phyloP scores from a whole-genome alignment of 1,140 invertebrate species.

The Apis laboriosa region DNA sequence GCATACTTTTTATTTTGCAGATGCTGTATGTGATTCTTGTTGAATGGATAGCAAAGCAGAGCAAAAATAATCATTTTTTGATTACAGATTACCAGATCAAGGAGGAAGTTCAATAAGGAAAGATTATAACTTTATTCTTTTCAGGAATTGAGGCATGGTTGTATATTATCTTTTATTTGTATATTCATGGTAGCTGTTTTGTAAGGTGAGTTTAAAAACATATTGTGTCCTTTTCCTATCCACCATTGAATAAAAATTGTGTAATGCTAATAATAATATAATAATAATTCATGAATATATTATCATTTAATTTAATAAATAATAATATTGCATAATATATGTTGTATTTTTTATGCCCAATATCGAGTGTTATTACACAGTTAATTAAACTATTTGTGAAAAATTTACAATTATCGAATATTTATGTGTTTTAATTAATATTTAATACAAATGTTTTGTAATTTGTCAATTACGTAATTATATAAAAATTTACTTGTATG shows the following conservation, averaged over 20 bases:
- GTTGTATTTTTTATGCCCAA: slow-evolving; percentile 61
- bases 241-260: slow-evolving; percentile 47
- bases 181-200: slow-evolving; percentile 57
- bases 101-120: not conserved
- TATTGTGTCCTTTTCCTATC: slow-evolving; percentile 56
- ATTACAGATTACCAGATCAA: slow-evolving; percentile 44
- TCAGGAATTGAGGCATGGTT: slow-evolving; percentile 50
- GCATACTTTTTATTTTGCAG: slow-evolving; percentile 57
- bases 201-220: slow-evolving; percentile 65
- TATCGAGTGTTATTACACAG: slow-evolving; percentile 18
- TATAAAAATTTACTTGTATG: not conserved
- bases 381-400: not conserved
- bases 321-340: slow-evolving; percentile 57
- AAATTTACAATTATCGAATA: slow-evolving; percentile 14
- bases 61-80: slow-evolving; percentile 27
- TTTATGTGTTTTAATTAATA: slow-evolving; percentile 21
- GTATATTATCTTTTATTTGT: slow-evolving; percentile 55
- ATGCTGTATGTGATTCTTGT: slow-evolving; percentile 6
- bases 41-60: not conserved
- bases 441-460: slow-evolving; percentile 17
- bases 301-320: slow-evolving; percentile 62
- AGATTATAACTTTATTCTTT: slow-evolving; percentile 43
- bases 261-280: slow-evolving; percentile 35
- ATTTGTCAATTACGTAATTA: slow-evolving; percentile 1
- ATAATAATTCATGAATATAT: slow-evolving; percentile 55